Conservation (phyloP, 2,888 invertebrate genomes). For the Petrolisthes manimaculis region DNA sequence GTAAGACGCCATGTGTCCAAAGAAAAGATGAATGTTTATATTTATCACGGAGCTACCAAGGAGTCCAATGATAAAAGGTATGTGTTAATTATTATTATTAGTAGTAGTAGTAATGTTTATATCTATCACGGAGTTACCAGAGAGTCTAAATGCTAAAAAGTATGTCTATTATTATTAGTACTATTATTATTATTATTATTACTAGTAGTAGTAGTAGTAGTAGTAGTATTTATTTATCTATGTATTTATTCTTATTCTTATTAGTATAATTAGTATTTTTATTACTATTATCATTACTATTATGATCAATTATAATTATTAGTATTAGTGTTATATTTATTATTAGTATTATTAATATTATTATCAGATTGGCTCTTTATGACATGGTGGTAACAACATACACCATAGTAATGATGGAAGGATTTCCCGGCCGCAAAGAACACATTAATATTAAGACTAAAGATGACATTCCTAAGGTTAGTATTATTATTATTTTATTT, state of each 20-base stretch:
- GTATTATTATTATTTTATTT: background rate
- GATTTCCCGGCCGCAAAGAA: slow-evolving; percentile 65
- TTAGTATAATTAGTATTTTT: no score
- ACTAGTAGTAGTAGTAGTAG: no score
- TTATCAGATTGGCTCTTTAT: slow-evolving; percentile 75
- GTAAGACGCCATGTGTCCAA: slow-evolving; percentile 76
- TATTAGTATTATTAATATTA: slow-evolving; percentile 25
- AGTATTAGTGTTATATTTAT: slow-evolving; percentile 18
- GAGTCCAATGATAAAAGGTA: slow-evolving; percentile 9
- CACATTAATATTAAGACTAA: slow-evolving; percentile 28
- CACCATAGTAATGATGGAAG: slow-evolving; percentile 75
- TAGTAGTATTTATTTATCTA: no score
- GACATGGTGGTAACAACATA: slow-evolving; percentile 94
- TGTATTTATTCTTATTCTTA: no score
- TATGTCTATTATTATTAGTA: background rate
- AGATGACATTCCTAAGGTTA: slow-evolving; percentile 57
- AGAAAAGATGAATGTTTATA: slow-evolving; percentile 76
- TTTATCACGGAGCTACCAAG: slow-evolving; percentile 87
- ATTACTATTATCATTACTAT: slow-evolving; percentile 13
- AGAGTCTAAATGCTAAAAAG: background rate
- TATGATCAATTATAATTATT: slow-evolving; percentile 5
- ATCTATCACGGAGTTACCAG: background rate
- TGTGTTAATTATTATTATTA: background rate
- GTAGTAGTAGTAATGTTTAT: background rate
- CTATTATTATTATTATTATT: background rate